Evolutionary conservation across 1,140 invertebrate genomes (phyloP).

Genomic region (Drosophila kanapiae): DNA sequence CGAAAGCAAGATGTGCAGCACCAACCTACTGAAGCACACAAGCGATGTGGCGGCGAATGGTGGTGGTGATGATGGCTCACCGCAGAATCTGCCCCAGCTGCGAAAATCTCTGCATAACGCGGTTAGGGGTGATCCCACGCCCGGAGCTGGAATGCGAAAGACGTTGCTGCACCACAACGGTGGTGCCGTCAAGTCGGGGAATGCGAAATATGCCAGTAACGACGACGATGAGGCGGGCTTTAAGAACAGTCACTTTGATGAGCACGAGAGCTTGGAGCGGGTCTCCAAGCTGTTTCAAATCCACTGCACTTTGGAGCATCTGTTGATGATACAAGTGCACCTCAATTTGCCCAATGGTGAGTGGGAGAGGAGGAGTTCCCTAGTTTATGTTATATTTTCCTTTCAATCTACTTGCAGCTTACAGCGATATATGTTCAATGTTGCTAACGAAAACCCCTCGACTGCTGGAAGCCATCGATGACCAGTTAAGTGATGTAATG

Average conservation of each 20-base stretch:
- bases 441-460: constrained; percentile 59
- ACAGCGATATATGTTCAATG: constrained; percentile 70
- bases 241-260: constrained; percentile 80
- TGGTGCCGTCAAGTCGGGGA: constrained; percentile 27
- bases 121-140: constrained; percentile 47
- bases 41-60: neutral
- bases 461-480: constrained; percentile 62
- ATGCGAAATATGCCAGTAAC: constrained; percentile 44
- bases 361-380: too few species aligned
- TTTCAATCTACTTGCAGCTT: constrained; percentile 42
- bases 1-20: constrained; percentile 80
- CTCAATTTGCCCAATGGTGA: constrained; percentile 73
- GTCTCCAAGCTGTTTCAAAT: constrained; percentile 77
- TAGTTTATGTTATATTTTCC: too few species aligned
- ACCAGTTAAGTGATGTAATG: constrained; percentile 67
- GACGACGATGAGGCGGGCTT: constrained; percentile 63
- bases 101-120: constrained; percentile 82
- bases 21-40: constrained; percentile 55
- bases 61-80: constrained; percentile 16
- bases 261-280: constrained; percentile 56
- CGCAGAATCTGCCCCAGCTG: constrained; percentile 62
- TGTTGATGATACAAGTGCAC: constrained; percentile 80
- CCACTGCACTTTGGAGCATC: constrained; percentile 78
- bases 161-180: constrained; percentile 68
- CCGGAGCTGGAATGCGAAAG: constrained; percentile 54